Evolutionary conservation across 2,113 vertebrate species (phyloP), one percentile per base, ranked within the genome.

Genomic region (Tupaia chinensis): DNA sequence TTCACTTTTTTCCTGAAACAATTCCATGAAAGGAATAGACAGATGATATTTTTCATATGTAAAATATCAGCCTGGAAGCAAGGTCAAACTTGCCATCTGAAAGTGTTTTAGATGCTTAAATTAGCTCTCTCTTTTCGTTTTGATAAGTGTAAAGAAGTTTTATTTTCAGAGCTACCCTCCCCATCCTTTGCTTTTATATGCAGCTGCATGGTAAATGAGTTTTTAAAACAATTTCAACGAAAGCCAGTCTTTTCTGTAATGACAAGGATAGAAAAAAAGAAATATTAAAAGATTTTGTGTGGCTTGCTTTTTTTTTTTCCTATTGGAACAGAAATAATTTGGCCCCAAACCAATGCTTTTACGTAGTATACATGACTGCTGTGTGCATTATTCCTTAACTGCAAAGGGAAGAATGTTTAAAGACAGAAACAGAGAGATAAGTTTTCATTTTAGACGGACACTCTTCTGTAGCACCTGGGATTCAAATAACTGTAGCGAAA

Each of bases 151-250:
- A 73, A 92, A 95, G 93, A 32, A 2, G 3, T 85, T 9, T 27
- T 87, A 83, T 83, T 89, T 89, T 22, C 32, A 44, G 53, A 94
- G 10, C n/a, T 76, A 9, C 22, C 20, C 11, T 92, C 29, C 2
- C 8, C 10, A 25, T 72, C n/a, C 13, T 89, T 53, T 73, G 56
- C 83, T 89, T 92, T 89, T 66, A 86, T 20, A 53, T 86, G 44
- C 90, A 95, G 68, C 68, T 95, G 23, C 25, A 91, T 86, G 66
- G 86, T 95, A 91, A 85, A 90, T 84, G 25, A 87, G n/a, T 74
- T 87, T 81, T 61, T 6, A 95, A 95, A 90, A 54, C n/a, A 63
- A 70, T 81, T 92, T 93, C 54, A 85, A 84, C 20, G 15, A 73
- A 93, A 96, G 32, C 17, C 83, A 93, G 53, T 12, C 14, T 81